Percentiles rank a stretch among this genome's conserved stretches.
Evolutionary conservation across 2,113 vertebrate species (phyloP).

Genomic region (Aramus guarauna): DNA sequence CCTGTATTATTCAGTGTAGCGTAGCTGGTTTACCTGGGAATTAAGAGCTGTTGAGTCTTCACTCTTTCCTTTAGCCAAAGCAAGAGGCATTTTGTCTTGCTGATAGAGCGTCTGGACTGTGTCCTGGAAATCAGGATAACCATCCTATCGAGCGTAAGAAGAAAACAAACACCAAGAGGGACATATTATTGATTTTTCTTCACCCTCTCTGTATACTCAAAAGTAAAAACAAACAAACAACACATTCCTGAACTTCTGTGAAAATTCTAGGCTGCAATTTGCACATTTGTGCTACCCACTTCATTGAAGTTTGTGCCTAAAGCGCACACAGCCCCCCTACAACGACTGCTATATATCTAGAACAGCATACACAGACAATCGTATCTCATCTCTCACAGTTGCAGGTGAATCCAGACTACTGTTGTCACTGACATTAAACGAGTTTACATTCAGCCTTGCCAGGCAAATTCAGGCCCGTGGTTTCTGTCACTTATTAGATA

Average conservation of each 20-base stretch:
- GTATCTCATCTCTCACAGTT: neutral
- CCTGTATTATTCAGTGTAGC: neutral
- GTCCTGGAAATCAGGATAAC: conserved; percentile 92
- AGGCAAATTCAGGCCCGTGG: neutral
- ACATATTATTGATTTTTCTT: neutral
- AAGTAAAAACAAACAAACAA: neutral
- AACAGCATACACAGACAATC: neutral
- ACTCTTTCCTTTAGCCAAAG: conserved; percentile 87
- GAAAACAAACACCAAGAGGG: conserved; percentile 5
- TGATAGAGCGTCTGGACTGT: conserved; percentile 87
- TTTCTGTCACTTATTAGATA: neutral
- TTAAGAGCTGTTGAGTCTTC: conserved; percentile 85
- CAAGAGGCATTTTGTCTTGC: conserved; percentile 85
- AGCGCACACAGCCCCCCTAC: neutral
- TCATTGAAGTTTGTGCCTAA: neutral
- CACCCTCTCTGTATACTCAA: neutral
- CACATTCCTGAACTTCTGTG: neutral
- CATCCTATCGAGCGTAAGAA: conserved; percentile 77
- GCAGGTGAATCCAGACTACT: neutral
- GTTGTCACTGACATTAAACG: neutral
- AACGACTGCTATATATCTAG: neutral
- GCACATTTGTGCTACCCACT: neutral
- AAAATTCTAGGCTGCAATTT: neutral
- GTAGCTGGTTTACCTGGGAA: conserved; percentile 80
- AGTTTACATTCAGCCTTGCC: neutral